Evolutionary conservation across 2,113 vertebrate genomes (phyloP), one percentile per base, ranked within the genome.

Genomic region (Euleptes europaea): DNA sequence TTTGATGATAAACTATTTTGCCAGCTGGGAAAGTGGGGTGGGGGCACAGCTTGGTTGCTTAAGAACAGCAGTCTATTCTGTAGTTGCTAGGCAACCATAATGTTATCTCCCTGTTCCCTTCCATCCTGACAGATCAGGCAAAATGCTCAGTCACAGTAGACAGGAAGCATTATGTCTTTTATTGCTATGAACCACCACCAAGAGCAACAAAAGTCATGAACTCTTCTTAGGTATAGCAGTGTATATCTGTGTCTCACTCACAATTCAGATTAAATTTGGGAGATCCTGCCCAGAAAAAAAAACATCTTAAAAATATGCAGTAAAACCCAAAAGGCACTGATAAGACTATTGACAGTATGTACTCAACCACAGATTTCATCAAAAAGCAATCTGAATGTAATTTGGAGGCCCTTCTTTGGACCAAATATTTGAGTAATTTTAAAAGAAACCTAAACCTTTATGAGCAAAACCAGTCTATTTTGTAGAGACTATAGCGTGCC

Each of bases 21-120:
- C 35, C 67, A 71, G 35, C 49, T 82, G 70, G 51, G 67, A 17
- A 8, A 51, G 47, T 49, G 49, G 74, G 15, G 42, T 3, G 74
- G 72, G 33, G 67, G 14, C 69, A 72, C 21, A 76, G 63, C 60
- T 76, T 67, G 60, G 47, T 66, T 51, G 26, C 73, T 33, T 35
- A 76, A 67, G 82, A 76, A 76, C 65, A 11, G 19, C 82, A 84
- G 23, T 19, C 33, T 76, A 51, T 76, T 80, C 44, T 67, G 44
- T 35, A 67, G 82, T 84, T 84, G 73, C 82, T 67, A 84, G 13
- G 82, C 82, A 84, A 84, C 82, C 15, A 31, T 11, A 51, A 76
- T 76, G 23, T 75, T 67, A 51, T 84, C 54, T 80, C 23, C 63
- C 31, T 67, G 60, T 67, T 76, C 44, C 65, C 57, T 74, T 84